These are phyloP conservation scores for Actinia equina DNA, from an alignment of 64 coral and sea anemone genomes.

Conservation along the genomic window DNA sequence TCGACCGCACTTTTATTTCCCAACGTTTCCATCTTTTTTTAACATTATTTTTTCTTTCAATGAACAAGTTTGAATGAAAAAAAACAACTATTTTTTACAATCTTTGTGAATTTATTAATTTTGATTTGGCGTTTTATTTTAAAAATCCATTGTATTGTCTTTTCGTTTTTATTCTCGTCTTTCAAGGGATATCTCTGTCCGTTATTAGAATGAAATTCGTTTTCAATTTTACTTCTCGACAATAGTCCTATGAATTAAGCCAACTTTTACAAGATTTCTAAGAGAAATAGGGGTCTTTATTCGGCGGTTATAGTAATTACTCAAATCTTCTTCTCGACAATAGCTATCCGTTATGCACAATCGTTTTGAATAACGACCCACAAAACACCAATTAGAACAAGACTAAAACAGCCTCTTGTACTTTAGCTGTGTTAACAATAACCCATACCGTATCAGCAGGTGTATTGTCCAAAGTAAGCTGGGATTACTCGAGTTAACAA, in stretches of 20 bases:
- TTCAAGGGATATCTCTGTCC: no score
- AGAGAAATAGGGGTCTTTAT: neutral
- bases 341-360: neutral
- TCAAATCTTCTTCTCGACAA: neutral
- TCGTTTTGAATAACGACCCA: neutral
- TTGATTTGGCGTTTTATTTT: neutral
- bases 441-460: neutral
- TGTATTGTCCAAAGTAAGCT: neutral
- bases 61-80: no score
- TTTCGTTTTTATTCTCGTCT: neutral
- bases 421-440: neutral
- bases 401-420: constrained; percentile 1
- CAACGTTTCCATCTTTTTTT: no score
- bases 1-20: no score
- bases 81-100: no score
- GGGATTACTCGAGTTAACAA: neutral
- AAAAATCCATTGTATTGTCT: neutral
- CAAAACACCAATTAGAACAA: neutral
- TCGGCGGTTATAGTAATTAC: neutral
- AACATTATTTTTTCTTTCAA: no score
- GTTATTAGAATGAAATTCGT: no score
- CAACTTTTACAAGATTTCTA: neutral
- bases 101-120: neutral
- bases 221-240: no score
- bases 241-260: no score